These are phyloP conservation scores for Poicephalus gulielmi DNA, from an alignment of 2,113 vertebrate genomes.

Conservation along the genomic window DNA sequence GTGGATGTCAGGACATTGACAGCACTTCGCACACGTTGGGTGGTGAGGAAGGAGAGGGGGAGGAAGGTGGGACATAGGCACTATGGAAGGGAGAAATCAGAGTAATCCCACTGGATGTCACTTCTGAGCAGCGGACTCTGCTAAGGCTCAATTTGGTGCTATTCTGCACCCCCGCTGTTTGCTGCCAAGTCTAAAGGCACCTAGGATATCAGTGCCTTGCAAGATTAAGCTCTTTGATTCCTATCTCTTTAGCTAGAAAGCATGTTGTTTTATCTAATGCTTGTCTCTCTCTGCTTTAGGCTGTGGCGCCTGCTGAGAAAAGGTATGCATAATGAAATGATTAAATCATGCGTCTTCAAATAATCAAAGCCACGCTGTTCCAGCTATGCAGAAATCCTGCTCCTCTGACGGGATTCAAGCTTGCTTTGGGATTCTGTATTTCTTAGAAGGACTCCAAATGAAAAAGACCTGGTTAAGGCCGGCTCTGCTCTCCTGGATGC, in stretches of 20 bases:
- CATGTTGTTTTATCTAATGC: constrained; percentile 38
- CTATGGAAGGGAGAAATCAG: not conserved
- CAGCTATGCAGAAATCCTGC: constrained; percentile 47
- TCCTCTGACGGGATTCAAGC: constrained; percentile 14
- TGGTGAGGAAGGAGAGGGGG: not conserved
- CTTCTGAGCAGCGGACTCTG: not conserved
- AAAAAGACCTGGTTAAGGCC: constrained; percentile 12
- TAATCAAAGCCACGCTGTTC: constrained; percentile 50
- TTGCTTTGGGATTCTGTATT: constrained; percentile 38
- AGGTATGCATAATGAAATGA: constrained; percentile 62
- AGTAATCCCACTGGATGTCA: not conserved
- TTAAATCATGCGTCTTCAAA: constrained; percentile 58
- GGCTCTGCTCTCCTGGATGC: constrained; percentile 14
- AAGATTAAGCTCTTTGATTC: constrained; percentile 38
- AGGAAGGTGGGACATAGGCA: not conserved
- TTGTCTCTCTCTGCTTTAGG: constrained; percentile 53
- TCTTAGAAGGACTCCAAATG: constrained; percentile 20
- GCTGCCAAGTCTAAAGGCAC: not conserved
- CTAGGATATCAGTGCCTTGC: not conserved
- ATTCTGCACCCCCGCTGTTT: not conserved
- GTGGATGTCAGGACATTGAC: not conserved
- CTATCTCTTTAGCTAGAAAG: constrained; percentile 6
- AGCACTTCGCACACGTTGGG: accelerated
- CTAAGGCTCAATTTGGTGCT: not conserved
- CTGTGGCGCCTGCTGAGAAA: constrained; percentile 30